Conservation (phyloP, 2,888 invertebrate species). For the Parnassius mnemosyne region DNA sequence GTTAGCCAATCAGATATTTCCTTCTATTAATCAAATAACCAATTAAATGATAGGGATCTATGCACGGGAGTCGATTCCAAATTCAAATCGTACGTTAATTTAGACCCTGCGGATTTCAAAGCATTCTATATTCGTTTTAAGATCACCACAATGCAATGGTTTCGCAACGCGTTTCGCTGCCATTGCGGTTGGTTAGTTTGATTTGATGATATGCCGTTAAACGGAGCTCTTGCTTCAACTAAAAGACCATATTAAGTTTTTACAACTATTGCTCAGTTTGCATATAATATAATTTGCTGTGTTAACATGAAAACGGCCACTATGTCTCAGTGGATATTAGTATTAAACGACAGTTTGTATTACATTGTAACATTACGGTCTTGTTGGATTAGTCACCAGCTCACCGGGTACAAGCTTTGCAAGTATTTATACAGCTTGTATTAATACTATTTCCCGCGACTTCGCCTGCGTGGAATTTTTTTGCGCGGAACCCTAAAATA, state of each 20-base stretch:
- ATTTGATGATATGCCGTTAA: slow-evolving; percentile 28
- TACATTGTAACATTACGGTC: slow-evolving; percentile 3
- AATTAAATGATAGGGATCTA: slow-evolving; percentile 44
- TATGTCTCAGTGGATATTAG: slow-evolving; percentile 8
- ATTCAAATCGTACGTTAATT: slow-evolving; percentile 32
- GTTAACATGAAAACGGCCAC: slow-evolving; percentile 11
- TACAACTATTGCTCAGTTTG: slow-evolving; percentile 22
- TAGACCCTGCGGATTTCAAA: slow-evolving; percentile 29
- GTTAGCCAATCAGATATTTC: slow-evolving; percentile 12
- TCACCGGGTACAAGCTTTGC: too few relatives aligned
- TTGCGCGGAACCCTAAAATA: too few relatives aligned
- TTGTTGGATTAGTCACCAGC: too few relatives aligned
- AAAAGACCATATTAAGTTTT: slow-evolving; percentile 25
- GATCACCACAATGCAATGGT: slow-evolving; percentile 28
- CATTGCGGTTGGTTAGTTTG: slow-evolving; percentile 25
- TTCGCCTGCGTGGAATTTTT: too few relatives aligned
- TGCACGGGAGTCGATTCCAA: slow-evolving; percentile 36
- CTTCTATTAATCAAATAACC: slow-evolving; percentile 38
- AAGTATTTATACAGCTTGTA: too few relatives aligned
- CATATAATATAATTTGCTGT: slow-evolving; percentile 21
- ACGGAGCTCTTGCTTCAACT: slow-evolving; percentile 21
- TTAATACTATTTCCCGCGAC: too few relatives aligned
- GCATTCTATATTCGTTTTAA: slow-evolving; percentile 24
- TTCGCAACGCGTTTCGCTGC: slow-evolving; percentile 29
- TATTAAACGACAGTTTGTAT: not conserved